Evolutionary conservation across 2,113 vertebrate species (phyloP).

Genomic region (Tretioscincus oriximinensis): DNA sequence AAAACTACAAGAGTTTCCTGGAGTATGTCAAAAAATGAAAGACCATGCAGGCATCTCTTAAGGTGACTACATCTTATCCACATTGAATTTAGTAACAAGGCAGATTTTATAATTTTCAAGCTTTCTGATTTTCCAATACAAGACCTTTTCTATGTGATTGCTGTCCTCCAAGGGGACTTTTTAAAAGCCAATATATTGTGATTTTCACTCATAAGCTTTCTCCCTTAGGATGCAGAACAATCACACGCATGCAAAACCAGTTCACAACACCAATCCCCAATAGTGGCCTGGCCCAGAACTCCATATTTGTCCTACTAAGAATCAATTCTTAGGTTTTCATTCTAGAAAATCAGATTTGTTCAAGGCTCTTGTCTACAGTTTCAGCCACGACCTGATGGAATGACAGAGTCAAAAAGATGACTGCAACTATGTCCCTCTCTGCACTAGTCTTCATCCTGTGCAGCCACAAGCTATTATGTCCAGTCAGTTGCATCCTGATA

Average conservation of each 20-base stretch:
- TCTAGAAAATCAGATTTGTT: too few relatives aligned
- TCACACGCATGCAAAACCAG: background rate
- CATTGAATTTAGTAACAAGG: background rate
- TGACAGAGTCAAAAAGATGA: too few relatives aligned
- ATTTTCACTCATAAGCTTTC: background rate
- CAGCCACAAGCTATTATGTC: too few relatives aligned
- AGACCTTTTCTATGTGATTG: background rate
- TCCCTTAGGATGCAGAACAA: background rate
- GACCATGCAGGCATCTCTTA: background rate
- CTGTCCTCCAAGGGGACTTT: background rate
- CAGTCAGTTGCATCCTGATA: too few relatives aligned
- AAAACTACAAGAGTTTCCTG: slow-evolving; percentile 6
- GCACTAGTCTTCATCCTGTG: too few relatives aligned
- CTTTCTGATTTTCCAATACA: background rate
- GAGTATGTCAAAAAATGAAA: slow-evolving; percentile 12
- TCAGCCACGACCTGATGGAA: too few relatives aligned
- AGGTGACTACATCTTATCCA: background rate
- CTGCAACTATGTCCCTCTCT: too few relatives aligned
- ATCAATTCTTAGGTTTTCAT: too few relatives aligned
- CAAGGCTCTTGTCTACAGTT: too few relatives aligned
- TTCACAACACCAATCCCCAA: too few relatives aligned
- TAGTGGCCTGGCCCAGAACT: too few relatives aligned
- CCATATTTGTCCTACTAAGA: too few relatives aligned
- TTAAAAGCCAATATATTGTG: background rate
- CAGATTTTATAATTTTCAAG: background rate